Percentiles rank a stretch among this genome's conserved stretches.
Conservation (phyloP, 2,888 invertebrate genomes). For the Sinelater perroti region DNA sequence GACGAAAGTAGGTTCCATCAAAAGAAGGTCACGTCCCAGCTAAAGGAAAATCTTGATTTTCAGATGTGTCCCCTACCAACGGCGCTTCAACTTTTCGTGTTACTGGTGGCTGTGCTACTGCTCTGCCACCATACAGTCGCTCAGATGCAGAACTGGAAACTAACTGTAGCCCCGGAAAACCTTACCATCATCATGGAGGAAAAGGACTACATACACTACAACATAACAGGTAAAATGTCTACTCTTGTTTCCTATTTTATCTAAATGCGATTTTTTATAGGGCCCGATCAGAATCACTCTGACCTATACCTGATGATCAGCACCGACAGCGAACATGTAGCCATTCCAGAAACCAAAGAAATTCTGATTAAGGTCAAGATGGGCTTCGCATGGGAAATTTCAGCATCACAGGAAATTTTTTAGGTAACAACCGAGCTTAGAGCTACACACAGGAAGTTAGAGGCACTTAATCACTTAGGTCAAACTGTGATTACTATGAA, state of each 20-base stretch:
- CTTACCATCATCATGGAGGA: conserved; percentile 52
- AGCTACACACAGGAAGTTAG: no score
- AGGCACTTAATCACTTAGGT: no score
- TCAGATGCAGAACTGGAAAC: conserved; percentile 44
- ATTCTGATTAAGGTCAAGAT: conserved; percentile 34
- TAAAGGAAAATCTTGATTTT: no score
- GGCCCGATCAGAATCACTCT: conserved; percentile 14
- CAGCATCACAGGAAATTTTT: conserved; percentile 55
- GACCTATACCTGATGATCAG: conserved; percentile 35
- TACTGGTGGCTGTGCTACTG: conserved; percentile 49
- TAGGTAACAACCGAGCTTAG: no score
- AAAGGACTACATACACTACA: conserved; percentile 45
- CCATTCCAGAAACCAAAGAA: conserved; percentile 28
- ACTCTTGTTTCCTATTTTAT: not conserved
- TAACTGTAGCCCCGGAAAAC: conserved; percentile 29
- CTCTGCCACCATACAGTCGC: conserved; percentile 49
- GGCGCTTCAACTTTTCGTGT: conserved; percentile 51
- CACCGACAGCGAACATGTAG: conserved; percentile 37
- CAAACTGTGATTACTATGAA: no score
- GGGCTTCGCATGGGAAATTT: conserved; percentile 46
- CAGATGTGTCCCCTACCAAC: conserved; percentile 57
- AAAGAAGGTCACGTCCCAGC: no score
- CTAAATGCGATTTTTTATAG: conserved; percentile 8
- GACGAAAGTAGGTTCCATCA: no score
- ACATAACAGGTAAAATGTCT: conserved; percentile 42